Conservation (phyloP, 2,113 vertebrate genomes). For the Colinus virginianus region DNA sequence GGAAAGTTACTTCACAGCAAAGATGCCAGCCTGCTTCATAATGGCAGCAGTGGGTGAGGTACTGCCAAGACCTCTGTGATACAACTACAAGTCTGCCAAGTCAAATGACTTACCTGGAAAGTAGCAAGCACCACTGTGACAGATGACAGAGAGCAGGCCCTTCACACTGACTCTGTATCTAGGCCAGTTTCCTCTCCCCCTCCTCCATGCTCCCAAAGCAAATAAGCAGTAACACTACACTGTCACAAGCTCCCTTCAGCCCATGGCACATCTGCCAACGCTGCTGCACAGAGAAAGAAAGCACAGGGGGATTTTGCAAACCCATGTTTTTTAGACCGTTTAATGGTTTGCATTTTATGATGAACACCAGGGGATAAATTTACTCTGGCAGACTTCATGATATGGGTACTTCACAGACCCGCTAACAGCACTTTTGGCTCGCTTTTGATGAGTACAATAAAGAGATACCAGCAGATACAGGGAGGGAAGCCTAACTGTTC, state of each 20-base stretch:
- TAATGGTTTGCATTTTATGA: not conserved
- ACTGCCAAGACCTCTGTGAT: not conserved
- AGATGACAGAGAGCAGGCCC: not conserved
- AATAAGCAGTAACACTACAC: not conserved
- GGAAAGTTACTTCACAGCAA: not conserved
- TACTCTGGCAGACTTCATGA: not conserved
- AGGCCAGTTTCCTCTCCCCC: not conserved
- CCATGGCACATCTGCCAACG: not conserved
- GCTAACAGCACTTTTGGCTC: not conserved
- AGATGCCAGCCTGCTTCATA: not conserved
- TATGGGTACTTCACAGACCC: not conserved
- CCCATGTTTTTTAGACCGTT: accelerated
- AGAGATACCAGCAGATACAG: not conserved
- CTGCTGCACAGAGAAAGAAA: not conserved
- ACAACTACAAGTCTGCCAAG: not conserved
- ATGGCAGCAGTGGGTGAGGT: not conserved
- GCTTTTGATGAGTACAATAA: not conserved
- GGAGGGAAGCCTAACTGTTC: not conserved
- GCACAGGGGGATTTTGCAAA: accelerated
- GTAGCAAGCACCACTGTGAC: not conserved
- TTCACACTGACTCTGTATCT: not conserved
- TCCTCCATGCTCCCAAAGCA: not conserved
- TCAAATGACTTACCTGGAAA: slow-evolving; percentile 4
- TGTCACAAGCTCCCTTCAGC: not conserved
- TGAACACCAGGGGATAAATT: not conserved